These are phyloP conservation scores for Laterallus jamaicensis DNA, from an alignment of 2,113 vertebrate species.

Conservation along the genomic window DNA sequence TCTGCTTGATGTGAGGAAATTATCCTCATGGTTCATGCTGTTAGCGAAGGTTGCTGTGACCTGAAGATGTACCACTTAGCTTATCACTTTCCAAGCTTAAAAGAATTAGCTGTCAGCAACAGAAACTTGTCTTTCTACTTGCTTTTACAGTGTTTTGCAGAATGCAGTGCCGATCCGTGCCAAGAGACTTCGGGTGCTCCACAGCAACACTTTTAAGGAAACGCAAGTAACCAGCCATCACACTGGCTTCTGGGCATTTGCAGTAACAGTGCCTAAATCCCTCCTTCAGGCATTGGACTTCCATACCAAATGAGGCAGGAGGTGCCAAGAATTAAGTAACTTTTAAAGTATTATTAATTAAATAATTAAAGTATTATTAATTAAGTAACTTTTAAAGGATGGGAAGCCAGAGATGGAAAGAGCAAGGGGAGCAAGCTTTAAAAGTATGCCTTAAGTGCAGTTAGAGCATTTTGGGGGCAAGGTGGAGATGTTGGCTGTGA, in stretches of 20 bases:
- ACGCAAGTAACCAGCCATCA: neutral
- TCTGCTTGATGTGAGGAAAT: constrained; percentile 20
- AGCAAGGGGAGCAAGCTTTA: neutral
- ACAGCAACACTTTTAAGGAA: neutral
- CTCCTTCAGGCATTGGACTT: neutral
- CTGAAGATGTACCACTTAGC: neutral
- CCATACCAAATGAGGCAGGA: neutral
- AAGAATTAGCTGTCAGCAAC: constrained; percentile 2
- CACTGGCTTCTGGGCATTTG: neutral
- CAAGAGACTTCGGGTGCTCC: neutral
- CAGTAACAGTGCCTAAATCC: neutral
- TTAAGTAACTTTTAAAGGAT: neutral
- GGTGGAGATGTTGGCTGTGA: neutral
- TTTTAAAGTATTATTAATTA: neutral
- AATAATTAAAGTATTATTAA: neutral
- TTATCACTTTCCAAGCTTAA: neutral
- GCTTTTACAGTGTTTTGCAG: neutral
- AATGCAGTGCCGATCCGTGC: neutral
- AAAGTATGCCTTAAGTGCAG: neutral
- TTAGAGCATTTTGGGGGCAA: neutral
- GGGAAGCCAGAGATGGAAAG: neutral
- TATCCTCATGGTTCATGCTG: neutral
- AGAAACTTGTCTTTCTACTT: neutral
- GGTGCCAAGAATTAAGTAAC: neutral
- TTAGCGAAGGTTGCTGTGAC: constrained; percentile 22